These are phyloP conservation scores for Heteromyza rotundicornis DNA, from an alignment of 2,888 invertebrate species.

Conservation along the genomic window DNA sequence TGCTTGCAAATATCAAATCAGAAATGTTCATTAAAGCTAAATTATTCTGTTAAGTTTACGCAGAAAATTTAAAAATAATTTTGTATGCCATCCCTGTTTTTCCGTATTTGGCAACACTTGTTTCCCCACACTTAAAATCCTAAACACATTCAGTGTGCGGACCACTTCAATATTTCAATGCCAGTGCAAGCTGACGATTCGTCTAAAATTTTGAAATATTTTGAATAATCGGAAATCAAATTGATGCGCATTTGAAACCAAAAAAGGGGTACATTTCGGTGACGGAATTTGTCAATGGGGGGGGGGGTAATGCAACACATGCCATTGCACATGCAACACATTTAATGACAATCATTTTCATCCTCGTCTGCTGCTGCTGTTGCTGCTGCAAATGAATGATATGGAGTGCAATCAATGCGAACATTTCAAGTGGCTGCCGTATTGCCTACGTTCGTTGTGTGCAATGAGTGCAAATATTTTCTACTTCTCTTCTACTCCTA, in stretches of 20 bases:
- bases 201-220: constrained; percentile 16
- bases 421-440: constrained; percentile 46
- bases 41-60: too few relatives aligned
- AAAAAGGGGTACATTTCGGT: not conserved
- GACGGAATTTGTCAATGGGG: not conserved
- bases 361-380: constrained; percentile 13
- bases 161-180: constrained; percentile 8
- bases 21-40: too few relatives aligned
- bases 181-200: constrained; percentile 12
- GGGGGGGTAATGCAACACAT: constrained; percentile 20
- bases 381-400: constrained; percentile 41
- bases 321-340: constrained; percentile 28
- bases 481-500: too few relatives aligned
- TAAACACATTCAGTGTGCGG: too few relatives aligned
- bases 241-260: constrained; percentile 16
- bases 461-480: constrained; percentile 28
- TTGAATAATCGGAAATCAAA: constrained; percentile 23
- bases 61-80: too few relatives aligned
- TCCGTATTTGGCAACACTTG: not conserved
- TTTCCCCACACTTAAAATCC: too few relatives aligned
- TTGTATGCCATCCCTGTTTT: too few relatives aligned
- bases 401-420: constrained; percentile 59
- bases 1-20: too few relatives aligned
- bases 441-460: constrained; percentile 21
- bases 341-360: constrained; percentile 30